Evolutionary conservation across 2,113 vertebrate genomes (phyloP), one percentile per base, ranked within the genome.

Genomic region (Pyrgilauda ruficollis): DNA sequence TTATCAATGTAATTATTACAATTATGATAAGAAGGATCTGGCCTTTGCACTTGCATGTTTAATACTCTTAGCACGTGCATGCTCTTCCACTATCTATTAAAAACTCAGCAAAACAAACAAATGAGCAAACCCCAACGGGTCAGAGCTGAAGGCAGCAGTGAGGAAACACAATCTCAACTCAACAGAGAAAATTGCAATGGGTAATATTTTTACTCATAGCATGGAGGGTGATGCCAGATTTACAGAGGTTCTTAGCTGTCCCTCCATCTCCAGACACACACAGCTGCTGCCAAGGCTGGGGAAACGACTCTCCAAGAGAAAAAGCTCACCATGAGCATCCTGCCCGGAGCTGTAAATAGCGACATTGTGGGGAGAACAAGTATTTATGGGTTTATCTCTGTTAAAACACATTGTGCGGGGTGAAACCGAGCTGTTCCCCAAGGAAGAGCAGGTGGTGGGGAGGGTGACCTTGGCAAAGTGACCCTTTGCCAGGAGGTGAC

Each of bases 41-140:
- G 64, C 68, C 96, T 97, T 92, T 97, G 92, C 72, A 92, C 92
- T 95, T 75, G 47, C 31, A 94, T 27, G 75, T 76, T 84, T 87
- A 85, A 88, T 90, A 68, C 81, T 94, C 94, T 89, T 49, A 95
- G 93, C 47, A 77, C 2, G 11, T 52, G 69, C 86, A 92, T 86
- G 80, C 53, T 96, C 67, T 85, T 92, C 88, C 89, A 78, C 18
- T 64, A 47, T 6, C 77, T 79, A 39, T 28, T 37, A 50, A 46
- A 44, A 35, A 24, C 49, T 47, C 39, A 84, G 19, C 33, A 72
- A 62, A 72, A 68, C 49, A 74, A 47, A 52, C 66, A 70, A 75
- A 92, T 8, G 20, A 67, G 49, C 52, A 50, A 84, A 82, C 23
- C 39, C 47, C 81, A 56, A 41, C 0, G 44, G 59, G 84, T 67